phyloP scores from a whole-genome alignment of 2,888 invertebrate genomes.

The Augochlorella aurata region DNA sequence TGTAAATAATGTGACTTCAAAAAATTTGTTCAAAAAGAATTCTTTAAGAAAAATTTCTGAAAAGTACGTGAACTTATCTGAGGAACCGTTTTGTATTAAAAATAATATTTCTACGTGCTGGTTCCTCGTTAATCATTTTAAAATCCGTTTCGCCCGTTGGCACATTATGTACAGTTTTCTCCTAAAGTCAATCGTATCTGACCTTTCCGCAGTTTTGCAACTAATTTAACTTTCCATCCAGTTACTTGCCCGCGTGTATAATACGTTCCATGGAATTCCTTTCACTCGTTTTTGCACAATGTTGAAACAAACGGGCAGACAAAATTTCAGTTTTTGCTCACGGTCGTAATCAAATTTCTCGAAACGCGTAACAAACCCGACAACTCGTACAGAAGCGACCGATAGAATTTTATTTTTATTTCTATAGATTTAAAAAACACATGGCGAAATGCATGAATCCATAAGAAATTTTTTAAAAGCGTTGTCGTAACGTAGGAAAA shows the following conservation, averaged over 20 bases:
- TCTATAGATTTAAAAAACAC: background rate
- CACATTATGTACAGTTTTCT: background rate
- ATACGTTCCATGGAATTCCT: background rate
- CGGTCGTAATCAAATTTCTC: slow-evolving; percentile 4
- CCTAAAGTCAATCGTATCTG: background rate
- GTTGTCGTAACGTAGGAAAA: background rate
- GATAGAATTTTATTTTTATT: slow-evolving; percentile 4
- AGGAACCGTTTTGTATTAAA: background rate
- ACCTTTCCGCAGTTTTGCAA: background rate
- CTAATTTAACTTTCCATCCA: background rate
- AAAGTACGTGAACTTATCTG: no score
- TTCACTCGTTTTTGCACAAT: background rate
- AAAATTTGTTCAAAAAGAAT: background rate
- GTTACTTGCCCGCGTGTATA: background rate
- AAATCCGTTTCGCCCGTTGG: background rate
- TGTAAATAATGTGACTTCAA: background rate
- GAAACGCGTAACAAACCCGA: background rate
- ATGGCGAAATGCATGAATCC: background rate
- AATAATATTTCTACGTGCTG: background rate
- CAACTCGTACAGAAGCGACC: background rate
- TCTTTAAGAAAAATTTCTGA: background rate
- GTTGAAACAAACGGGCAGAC: background rate
- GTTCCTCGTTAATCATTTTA: background rate
- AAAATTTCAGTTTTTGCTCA: slow-evolving; percentile 2
- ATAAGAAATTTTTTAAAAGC: background rate